phyloP scores from a whole-genome alignment of 2,797 vertebrate genomes.

The Oryzias sinensis region DNA sequence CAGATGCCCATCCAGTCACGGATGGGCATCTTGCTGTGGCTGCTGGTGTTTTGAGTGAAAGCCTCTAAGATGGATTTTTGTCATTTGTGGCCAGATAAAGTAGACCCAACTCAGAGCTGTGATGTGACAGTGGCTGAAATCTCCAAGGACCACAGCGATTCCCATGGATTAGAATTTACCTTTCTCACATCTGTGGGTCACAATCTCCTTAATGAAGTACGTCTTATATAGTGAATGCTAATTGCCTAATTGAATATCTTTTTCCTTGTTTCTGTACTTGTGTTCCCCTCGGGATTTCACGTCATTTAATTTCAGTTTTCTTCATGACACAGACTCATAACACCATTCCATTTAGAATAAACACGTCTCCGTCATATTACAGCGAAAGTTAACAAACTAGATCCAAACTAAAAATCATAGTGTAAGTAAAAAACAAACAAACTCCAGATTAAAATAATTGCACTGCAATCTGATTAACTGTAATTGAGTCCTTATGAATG shows the following conservation, averaged over 20 bases:
- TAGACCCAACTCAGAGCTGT: constrained; percentile 11
- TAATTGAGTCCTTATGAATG: no score
- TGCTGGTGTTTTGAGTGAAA: constrained; percentile 47
- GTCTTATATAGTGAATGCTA: neutral
- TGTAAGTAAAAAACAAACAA: no score
- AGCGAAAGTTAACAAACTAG: no score
- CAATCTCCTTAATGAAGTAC: neutral
- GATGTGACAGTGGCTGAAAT: constrained; percentile 15
- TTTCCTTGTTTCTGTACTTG: neutral
- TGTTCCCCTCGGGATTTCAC: no score
- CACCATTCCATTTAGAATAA: no score
- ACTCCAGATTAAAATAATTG: no score
- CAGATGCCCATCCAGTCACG: constrained; percentile 84
- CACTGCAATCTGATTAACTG: no score
- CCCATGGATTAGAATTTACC: neutral
- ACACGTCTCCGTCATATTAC: no score
- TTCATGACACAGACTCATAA: no score
- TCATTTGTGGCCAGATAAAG: constrained; percentile 75
- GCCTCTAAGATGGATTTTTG: constrained; percentile 77
- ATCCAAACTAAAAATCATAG: no score
- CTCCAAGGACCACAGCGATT: neutral
- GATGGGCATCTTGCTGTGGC: constrained; percentile 62
- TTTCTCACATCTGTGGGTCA: neutral
- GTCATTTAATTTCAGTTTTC: no score
- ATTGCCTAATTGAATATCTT: constrained; percentile 4